Evolutionary conservation across 2,888 invertebrate species (phyloP).

Genomic region (Exephanes ischioxanthus): DNA sequence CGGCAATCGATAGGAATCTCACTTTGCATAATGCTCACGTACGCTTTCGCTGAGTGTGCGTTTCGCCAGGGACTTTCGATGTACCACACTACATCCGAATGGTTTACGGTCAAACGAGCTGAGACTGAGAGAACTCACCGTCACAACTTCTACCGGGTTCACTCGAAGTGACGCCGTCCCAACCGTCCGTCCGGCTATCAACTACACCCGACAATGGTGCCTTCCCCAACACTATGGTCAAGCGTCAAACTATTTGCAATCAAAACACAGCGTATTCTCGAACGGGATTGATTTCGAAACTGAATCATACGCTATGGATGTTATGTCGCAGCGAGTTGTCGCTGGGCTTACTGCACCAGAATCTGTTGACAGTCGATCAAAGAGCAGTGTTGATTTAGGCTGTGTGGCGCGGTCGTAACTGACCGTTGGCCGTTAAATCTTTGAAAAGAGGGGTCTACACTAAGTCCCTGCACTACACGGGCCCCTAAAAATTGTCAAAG

Average conservation of each 20-base stretch:
- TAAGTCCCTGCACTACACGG: neutral
- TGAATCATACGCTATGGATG: neutral
- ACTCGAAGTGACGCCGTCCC: slow-evolving; percentile 9
- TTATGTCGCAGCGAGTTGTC: neutral
- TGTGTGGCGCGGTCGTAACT: neutral
- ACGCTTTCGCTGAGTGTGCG: slow-evolving; percentile 15
- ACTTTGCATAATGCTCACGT: slow-evolving; percentile 62
- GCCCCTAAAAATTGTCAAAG: too few species aligned
- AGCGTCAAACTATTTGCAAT: slow-evolving; percentile 28
- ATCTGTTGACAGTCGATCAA: neutral
- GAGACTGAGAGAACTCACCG: neutral
- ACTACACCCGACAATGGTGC: slow-evolving; percentile 29
- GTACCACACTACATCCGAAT: neutral
- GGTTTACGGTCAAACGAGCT: neutral
- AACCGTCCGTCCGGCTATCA: slow-evolving; percentile 21
- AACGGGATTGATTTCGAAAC: neutral
- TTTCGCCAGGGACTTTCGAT: slow-evolving; percentile 17
- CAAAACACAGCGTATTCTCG: neutral
- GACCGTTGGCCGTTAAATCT: too few species aligned
- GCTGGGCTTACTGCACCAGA: neutral
- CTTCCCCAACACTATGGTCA: slow-evolving; percentile 21
- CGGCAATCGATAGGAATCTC: slow-evolving; percentile 60
- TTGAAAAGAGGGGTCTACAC: neutral
- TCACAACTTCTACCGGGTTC: slow-evolving; percentile 8
- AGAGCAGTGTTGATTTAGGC: neutral